Percentiles rank a stretch among this genome's conserved stretches.
Evolutionary conservation across 2,797 vertebrate genomes (phyloP).

Genomic region (Poecilia gillii): DNA sequence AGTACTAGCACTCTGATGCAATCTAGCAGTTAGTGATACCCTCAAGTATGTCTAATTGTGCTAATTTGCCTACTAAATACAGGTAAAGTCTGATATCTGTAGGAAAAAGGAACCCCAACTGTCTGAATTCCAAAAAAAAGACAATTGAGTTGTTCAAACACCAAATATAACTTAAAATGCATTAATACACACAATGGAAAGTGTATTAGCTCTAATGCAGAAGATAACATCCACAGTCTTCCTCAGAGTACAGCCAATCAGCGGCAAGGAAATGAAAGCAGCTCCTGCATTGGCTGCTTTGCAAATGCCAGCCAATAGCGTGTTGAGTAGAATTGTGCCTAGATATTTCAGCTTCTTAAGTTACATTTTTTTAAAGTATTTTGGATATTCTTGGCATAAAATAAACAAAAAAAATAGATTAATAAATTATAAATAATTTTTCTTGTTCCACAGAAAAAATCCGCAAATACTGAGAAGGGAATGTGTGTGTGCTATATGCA

Average conservation of each 20-base stretch:
- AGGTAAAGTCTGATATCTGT: too few relatives aligned
- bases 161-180: background rate
- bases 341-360: background rate
- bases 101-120: too few relatives aligned
- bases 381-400: background rate
- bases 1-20: background rate
- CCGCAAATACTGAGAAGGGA: background rate
- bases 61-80: background rate
- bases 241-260: background rate
- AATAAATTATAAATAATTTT: background rate
- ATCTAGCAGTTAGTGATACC: background rate
- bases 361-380: background rate
- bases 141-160: background rate
- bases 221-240: background rate
- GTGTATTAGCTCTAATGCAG: background rate
- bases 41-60: background rate
- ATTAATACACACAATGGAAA: background rate
- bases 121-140: too few relatives aligned
- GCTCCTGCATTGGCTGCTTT: background rate
- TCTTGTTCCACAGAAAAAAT: background rate
- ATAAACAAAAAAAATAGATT: background rate
- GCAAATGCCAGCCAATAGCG: background rate
- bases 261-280: background rate
- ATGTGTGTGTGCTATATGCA: background rate
- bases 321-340: background rate